A percentile compares a stretch with the other conserved stretches of the same genome.
phyloP scores from a whole-genome alignment of 2,888 invertebrate species.

The Lasioglossum calceatum region DNA sequence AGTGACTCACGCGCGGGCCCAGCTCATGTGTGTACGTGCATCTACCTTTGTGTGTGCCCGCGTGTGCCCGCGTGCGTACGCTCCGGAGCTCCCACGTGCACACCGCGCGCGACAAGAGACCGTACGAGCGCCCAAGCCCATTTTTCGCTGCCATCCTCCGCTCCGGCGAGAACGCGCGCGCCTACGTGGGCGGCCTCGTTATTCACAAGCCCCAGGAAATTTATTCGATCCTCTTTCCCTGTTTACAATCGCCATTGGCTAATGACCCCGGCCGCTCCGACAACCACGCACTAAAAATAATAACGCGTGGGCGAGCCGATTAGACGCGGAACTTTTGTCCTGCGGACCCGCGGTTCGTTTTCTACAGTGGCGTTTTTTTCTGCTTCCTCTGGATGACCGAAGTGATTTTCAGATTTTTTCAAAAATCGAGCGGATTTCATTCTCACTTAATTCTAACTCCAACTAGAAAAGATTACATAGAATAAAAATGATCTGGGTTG shows the following conservation, averaged over 20 bases:
- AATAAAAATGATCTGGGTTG: too few relatives aligned
- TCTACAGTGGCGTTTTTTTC: background rate
- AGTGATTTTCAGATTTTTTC: background rate
- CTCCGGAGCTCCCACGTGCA: constrained; percentile 32
- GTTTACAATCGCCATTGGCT: constrained; percentile 14
- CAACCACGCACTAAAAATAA: background rate
- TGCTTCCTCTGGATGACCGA: background rate
- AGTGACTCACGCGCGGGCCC: constrained; percentile 73
- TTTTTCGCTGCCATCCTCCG: constrained; percentile 24
- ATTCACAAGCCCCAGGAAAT: constrained; percentile 21
- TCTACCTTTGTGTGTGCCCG: constrained; percentile 18
- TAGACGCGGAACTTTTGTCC: background rate
- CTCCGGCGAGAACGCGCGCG: constrained; percentile 6
- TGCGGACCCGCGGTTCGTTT: background rate
- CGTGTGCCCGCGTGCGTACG: constrained; percentile 49
- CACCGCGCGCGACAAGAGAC: background rate
- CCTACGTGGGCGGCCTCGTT: constrained; percentile 19
- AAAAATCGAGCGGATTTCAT: background rate
- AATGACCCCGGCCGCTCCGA: background rate
- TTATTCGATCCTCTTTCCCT: constrained; percentile 1
- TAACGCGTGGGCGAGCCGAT: constrained; percentile 8
- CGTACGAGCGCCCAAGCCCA: constrained; percentile 15
- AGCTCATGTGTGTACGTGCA: constrained; percentile 37
- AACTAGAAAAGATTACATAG: too few relatives aligned
- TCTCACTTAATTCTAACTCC: too few relatives aligned